Conservation (phyloP, 2,113 vertebrate genomes). For the Chlorocebus sabaeus region DNA sequence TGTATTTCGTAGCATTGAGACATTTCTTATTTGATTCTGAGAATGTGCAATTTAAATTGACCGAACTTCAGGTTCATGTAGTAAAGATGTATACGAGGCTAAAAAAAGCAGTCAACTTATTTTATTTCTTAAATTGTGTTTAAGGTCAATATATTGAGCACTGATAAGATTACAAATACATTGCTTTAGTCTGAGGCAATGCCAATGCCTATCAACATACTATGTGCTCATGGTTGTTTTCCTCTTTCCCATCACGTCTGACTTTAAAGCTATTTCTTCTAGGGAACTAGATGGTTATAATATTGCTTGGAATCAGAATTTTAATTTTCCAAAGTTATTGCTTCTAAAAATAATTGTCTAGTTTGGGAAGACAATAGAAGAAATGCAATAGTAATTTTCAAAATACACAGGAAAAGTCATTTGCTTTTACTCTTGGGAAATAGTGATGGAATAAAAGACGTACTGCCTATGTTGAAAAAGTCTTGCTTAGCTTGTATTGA, state of each 20-base stretch:
- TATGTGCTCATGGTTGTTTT: neutral
- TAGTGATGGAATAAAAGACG: neutral
- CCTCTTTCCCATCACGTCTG: neutral
- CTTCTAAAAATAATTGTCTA: constrained; percentile 42
- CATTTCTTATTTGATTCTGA: neutral
- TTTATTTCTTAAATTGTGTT: neutral
- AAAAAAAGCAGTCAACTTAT: neutral
- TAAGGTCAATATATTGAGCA: neutral
- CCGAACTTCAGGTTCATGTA: neutral
- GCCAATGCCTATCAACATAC: neutral
- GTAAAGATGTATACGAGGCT: neutral
- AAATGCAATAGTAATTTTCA: constrained; percentile 52
- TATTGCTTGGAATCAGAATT: neutral
- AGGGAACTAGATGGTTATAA: neutral
- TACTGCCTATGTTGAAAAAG: neutral
- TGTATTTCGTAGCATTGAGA: neutral
- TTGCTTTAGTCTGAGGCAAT: neutral
- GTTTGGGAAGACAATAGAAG: constrained; percentile 4
- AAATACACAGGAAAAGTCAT: neutral
- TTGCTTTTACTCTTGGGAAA: neutral
- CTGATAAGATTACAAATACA: neutral
- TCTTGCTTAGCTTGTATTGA: neutral
- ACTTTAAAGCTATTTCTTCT: neutral
- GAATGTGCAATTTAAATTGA: neutral
- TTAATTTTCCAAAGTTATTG: neutral